These are phyloP conservation scores for Taenioides sp. DNA, from an alignment of 2,797 vertebrate genomes.

Conservation along the genomic window DNA sequence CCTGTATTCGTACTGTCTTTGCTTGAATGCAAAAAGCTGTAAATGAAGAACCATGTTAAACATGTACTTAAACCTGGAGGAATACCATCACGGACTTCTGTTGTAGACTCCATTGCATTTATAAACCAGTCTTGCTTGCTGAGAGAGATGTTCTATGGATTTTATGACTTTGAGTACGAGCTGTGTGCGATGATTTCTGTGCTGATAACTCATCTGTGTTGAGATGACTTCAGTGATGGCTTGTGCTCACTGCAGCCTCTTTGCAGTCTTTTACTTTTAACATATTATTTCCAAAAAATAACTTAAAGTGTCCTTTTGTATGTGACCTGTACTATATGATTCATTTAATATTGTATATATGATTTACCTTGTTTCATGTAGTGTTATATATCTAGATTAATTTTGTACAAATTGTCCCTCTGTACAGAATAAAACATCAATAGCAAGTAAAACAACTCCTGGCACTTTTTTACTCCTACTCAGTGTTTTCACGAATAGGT, in stretches of 20 bases:
- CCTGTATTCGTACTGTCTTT: constrained; percentile 79
- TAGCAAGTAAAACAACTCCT: constrained; percentile 88
- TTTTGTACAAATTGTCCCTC: constrained; percentile 99
- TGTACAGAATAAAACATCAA: constrained; percentile 96
- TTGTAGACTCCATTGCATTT: constrained; percentile 58
- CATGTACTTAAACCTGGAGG: constrained; percentile 83
- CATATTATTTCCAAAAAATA: constrained; percentile 82
- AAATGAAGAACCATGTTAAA: constrained; percentile 86
- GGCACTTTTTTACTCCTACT: constrained; percentile 79
- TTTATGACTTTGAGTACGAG: constrained; percentile 61
- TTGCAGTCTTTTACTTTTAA: constrained; percentile 75
- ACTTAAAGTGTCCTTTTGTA: constrained; percentile 96
- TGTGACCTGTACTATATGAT: constrained; percentile 92
- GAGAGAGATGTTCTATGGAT: constrained; percentile 68
- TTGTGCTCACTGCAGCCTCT: constrained; percentile 82
- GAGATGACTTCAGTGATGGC: constrained; percentile 63
- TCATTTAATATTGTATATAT: constrained; percentile 99
- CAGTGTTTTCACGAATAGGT: not conserved
- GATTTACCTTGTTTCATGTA: constrained; percentile 98
- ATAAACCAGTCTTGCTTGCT: constrained; percentile 65
- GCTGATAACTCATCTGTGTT: constrained; percentile 54
- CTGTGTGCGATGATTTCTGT: constrained; percentile 62
- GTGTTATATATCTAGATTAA: constrained; percentile 97
- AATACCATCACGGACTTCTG: constrained; percentile 80
- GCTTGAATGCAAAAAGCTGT: constrained; percentile 78